Percentiles rank a stretch among this genome's conserved stretches.
Evolutionary conservation across 2,113 vertebrate genomes (phyloP).

Genomic region (Phalacrocorax pelagicus): DNA sequence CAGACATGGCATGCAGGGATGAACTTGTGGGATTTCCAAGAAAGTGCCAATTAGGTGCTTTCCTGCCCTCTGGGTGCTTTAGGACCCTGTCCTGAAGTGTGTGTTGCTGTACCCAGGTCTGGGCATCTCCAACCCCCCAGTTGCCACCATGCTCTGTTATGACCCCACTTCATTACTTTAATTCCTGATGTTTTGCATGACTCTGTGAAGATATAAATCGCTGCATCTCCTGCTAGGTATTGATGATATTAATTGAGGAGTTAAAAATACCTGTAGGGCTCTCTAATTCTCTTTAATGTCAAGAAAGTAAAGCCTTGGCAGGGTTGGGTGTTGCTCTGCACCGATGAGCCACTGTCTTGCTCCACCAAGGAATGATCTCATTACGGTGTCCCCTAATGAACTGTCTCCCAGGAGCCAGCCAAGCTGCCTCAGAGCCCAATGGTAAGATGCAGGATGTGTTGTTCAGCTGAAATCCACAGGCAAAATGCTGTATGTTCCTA

Average conservation of each 20-base stretch:
- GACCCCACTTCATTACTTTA: not conserved
- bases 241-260: too few species aligned
- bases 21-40: not conserved
- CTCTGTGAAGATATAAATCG: not conserved
- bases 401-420: not conserved
- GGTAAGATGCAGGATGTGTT: not conserved
- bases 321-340: not conserved
- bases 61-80: not conserved
- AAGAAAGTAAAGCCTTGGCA: not conserved
- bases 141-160: not conserved
- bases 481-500: not conserved
- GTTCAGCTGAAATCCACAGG: not conserved
- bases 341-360: not conserved
- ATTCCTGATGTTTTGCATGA: not conserved
- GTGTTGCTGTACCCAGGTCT: not conserved
- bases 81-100: not conserved
- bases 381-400: not conserved
- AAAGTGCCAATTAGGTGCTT: not conserved
- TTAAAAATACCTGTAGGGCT: not conserved
- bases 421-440: not conserved
- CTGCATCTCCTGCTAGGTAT: fast-evolving
- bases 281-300: not conserved
- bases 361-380: not conserved
- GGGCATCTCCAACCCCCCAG: not conserved
- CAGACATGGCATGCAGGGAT: not conserved